Evolutionary conservation across 2,888 invertebrate species (phyloP).

Genomic region (Formica aserva): DNA sequence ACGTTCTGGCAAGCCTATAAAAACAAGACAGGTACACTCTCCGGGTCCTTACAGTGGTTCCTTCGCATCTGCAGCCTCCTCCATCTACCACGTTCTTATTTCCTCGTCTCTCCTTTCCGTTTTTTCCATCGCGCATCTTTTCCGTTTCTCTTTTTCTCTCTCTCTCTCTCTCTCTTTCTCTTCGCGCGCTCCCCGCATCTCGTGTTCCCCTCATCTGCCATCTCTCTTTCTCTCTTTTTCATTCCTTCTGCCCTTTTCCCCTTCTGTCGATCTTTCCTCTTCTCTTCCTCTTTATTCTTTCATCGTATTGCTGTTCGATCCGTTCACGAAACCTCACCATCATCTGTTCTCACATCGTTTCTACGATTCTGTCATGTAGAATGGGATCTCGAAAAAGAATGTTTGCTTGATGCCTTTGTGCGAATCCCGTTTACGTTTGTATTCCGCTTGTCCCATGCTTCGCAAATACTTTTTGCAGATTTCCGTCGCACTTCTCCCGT

Average conservation of each 20-base stretch:
- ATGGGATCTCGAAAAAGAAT: constrained; percentile 74
- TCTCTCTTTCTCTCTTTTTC: constrained; percentile 39
- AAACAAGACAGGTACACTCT: constrained; percentile 86
- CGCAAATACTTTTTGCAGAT: constrained; percentile 59
- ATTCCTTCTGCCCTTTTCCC: constrained; percentile 25
- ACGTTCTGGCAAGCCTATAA: constrained; percentile 84
- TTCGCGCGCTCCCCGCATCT: constrained; percentile 14
- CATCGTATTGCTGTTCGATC: constrained; percentile 72
- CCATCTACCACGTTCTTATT: constrained; percentile 76
- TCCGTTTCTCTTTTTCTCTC: constrained; percentile 22
- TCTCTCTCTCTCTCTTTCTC: background rate
- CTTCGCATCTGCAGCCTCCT: constrained; percentile 83
- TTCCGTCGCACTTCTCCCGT: constrained; percentile 23
- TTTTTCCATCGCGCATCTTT: constrained; percentile 56
- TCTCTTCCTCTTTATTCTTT: constrained; percentile 53
- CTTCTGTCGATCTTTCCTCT: constrained; percentile 37
- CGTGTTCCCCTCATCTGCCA: background rate
- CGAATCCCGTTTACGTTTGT: constrained; percentile 71
- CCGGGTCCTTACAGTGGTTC: constrained; percentile 85
- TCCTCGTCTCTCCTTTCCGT: constrained; percentile 71
- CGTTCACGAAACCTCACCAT: constrained; percentile 74
- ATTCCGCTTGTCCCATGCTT: constrained; percentile 65
- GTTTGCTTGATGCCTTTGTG: constrained; percentile 73
- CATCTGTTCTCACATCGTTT: constrained; percentile 77
- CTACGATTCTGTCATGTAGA: constrained; percentile 75